phyloP scores from a whole-genome alignment of 2,888 invertebrate species.

The Eupsilia transversa region DNA sequence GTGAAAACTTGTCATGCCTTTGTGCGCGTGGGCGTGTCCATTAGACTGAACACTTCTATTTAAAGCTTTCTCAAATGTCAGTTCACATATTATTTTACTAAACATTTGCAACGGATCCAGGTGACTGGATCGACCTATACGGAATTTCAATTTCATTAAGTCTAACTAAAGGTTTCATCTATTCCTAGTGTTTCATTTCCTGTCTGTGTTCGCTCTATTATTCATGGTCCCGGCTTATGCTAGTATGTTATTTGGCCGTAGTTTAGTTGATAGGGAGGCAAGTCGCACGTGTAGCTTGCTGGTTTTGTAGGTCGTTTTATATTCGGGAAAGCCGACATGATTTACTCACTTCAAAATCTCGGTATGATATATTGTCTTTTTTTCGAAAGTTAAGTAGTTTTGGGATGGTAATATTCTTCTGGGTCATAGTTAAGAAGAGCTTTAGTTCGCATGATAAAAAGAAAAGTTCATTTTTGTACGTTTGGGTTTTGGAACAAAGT shows the following conservation, averaged over 20 bases:
- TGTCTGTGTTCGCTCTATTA: conserved; percentile 71
- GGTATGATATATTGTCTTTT: conserved; percentile 24
- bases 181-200: conserved; percentile 75
- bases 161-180: conserved; percentile 54
- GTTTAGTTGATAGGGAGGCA: conserved; percentile 14
- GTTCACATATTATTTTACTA: conserved; percentile 6
- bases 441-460: neutral
- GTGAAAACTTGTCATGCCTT: neutral
- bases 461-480: neutral
- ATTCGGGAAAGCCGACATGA: conserved; percentile 29
- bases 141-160: conserved; percentile 51
- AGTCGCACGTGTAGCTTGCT: conserved; percentile 7
- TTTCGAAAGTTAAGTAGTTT: conserved; percentile 16
- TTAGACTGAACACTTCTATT: conserved; percentile 12
- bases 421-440: neutral
- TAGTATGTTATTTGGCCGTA: conserved; percentile 65
- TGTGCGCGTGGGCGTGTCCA: neutral
- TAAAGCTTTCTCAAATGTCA: conserved; percentile 25
- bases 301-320: conserved; percentile 23
- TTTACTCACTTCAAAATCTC: conserved; percentile 43
- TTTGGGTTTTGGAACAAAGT: neutral
- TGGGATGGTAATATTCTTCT: conserved; percentile 8
- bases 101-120: conserved; percentile 31
- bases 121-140: conserved; percentile 40
- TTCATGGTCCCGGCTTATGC: conserved; percentile 71